Evolutionary conservation across 1,140 invertebrate genomes (phyloP).

Genomic region (Elymnias hypermnestra): DNA sequence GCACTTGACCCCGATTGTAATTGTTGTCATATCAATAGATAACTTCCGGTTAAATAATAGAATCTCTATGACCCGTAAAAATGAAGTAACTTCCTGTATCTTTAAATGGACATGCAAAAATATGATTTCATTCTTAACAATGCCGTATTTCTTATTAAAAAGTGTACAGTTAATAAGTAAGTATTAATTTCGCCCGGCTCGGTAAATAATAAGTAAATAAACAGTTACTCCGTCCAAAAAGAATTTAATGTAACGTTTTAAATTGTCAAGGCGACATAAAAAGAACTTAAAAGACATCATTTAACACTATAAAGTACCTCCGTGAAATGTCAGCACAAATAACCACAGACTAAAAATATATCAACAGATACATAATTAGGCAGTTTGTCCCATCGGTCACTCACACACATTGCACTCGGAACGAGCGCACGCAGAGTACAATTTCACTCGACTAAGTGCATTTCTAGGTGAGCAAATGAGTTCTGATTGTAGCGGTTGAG

Average conservation of each 20-base stretch:
- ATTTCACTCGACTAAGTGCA: conserved; percentile 60
- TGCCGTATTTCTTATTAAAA: no score
- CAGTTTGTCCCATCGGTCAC: conserved; percentile 25
- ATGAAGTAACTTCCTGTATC: no score
- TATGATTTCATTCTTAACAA: no score
- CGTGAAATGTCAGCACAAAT: conserved; percentile 15
- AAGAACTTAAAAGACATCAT: neutral
- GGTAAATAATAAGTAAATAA: no score
- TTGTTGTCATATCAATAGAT: conserved; percentile 10
- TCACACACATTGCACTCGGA: conserved; percentile 45
- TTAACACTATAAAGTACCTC: conserved; percentile 7
- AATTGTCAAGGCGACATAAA: no score
- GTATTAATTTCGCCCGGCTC: no score
- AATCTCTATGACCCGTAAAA: no score
- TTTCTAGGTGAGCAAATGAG: conserved; percentile 36
- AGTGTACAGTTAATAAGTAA: no score
- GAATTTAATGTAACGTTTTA: no score
- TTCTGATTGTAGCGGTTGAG: conserved; percentile 22
- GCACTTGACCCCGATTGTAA: conserved; percentile 25
- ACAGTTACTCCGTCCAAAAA: no score
- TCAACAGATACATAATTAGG: conserved; percentile 23
- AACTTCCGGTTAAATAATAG: conserved; percentile 7
- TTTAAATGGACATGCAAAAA: no score
- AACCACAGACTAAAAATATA: conserved; percentile 29
- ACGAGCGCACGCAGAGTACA: conserved; percentile 55